Percentiles rank a stretch among this genome's conserved stretches.
Evolutionary conservation across 1,140 invertebrate genomes (phyloP).

Genomic region (Drosophila miranda): DNA sequence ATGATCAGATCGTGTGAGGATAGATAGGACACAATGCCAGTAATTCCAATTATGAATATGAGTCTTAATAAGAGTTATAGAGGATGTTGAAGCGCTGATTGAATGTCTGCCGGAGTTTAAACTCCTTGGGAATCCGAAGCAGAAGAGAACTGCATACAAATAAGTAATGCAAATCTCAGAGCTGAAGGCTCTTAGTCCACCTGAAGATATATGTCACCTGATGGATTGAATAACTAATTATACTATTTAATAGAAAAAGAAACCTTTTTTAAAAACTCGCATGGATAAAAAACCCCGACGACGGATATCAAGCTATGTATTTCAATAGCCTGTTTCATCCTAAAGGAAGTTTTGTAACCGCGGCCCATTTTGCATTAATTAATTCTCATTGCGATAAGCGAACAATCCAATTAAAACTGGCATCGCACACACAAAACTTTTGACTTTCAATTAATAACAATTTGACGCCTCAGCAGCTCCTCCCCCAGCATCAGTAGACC

Average conservation of each 20-base stretch:
- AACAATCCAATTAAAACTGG: constrained; percentile 71
- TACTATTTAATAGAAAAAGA: too few relatives aligned
- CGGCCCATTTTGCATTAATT: constrained; percentile 20
- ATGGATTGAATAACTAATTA: too few relatives aligned
- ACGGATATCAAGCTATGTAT: too few relatives aligned
- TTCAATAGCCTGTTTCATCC: too few relatives aligned
- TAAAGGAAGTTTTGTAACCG: not conserved
- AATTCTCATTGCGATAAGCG: constrained; percentile 27
- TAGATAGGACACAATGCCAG: constrained; percentile 41
- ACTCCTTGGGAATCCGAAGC: not conserved
- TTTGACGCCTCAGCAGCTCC: constrained; percentile 64
- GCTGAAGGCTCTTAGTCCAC: too few relatives aligned
- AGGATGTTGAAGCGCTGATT: constrained; percentile 2
- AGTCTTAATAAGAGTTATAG: constrained; percentile 7
- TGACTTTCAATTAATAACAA: constrained; percentile 82
- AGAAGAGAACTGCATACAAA: too few relatives aligned
- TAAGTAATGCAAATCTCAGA: too few relatives aligned
- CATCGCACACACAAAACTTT: constrained; percentile 43
- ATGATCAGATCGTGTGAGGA: constrained; percentile 48
- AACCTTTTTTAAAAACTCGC: too few relatives aligned
- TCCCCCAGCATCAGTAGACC: constrained; percentile 5
- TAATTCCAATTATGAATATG: constrained; percentile 46
- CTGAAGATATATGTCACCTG: too few relatives aligned
- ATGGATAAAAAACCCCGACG: too few relatives aligned
- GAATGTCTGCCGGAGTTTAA: constrained; percentile 23